A percentile compares a stretch with the other conserved stretches of the same genome.
These are phyloP conservation scores for Tetheella fluctuosa DNA, from an alignment of 2,888 invertebrate species.

Conservation along the genomic window DNA sequence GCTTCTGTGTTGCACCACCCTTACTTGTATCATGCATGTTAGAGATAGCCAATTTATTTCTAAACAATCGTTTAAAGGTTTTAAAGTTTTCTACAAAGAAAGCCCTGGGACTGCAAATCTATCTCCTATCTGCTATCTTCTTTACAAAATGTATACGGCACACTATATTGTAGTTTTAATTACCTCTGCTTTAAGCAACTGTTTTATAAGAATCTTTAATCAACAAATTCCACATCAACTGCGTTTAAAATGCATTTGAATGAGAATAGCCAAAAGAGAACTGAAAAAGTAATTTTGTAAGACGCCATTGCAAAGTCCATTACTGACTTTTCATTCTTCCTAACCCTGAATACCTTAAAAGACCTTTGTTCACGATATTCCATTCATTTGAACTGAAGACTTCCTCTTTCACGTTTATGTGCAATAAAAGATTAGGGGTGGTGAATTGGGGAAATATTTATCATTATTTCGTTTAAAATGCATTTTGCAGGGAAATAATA, in stretches of 20 bases:
- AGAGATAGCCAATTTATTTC: not conserved
- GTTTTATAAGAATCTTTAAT: not conserved
- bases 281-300: conserved; percentile 17
- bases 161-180: not conserved
- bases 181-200: not conserved
- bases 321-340: conserved; percentile 18
- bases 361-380: conserved; percentile 21
- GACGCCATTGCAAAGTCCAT: conserved; percentile 21
- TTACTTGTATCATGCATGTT: not conserved
- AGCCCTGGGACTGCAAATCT: too few species aligned
- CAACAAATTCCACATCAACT: conserved; percentile 8
- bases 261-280: conserved; percentile 14
- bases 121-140: too few species aligned
- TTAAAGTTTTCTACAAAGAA: too few species aligned
- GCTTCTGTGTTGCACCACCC: conserved; percentile 9
- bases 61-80: not conserved
- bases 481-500: not conserved
- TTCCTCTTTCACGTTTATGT: conserved; percentile 33
- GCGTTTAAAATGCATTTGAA: conserved; percentile 16
- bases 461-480: not conserved
- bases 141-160: too few species aligned
- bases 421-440: conserved; percentile 32
- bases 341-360: conserved; percentile 11
- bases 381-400: conserved; percentile 27
- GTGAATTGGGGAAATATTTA: not conserved